Evolutionary conservation across 2,797 vertebrate genomes (phyloP).

Genomic region (Enteromius anoplus): DNA sequence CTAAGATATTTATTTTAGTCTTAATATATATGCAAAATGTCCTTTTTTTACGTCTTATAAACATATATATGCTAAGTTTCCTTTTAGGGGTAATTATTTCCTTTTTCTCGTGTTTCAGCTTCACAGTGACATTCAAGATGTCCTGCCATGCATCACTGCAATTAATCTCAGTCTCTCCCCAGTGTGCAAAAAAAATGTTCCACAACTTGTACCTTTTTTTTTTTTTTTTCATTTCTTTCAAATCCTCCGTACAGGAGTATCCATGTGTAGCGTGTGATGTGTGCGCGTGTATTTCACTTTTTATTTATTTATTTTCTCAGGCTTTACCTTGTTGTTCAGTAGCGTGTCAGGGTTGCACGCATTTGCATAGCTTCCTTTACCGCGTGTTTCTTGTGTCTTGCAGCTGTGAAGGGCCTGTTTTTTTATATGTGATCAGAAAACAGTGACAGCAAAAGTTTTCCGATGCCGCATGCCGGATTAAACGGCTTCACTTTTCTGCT

Average conservation of each 20-base stretch:
- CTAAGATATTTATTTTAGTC: not conserved
- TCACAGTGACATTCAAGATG: constrained; percentile 50
- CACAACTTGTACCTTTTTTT: constrained; percentile 57
- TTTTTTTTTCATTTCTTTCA: constrained; percentile 51
- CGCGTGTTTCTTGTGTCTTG: constrained; percentile 62
- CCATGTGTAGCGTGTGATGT: constrained; percentile 46
- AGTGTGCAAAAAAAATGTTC: constrained; percentile 35
- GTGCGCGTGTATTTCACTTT: constrained; percentile 49
- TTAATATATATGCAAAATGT: not conserved
- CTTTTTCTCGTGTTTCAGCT: constrained; percentile 27
- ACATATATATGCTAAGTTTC: constrained; percentile 59
- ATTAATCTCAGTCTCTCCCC: constrained; percentile 64
- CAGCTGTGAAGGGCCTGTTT: constrained; percentile 65
- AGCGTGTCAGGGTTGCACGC: constrained; percentile 53
- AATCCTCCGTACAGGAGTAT: constrained; percentile 58
- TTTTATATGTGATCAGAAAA: constrained; percentile 74
- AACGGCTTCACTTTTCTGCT: constrained; percentile 60
- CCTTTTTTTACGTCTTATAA: constrained; percentile 43
- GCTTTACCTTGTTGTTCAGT: constrained; percentile 54
- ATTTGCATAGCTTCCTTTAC: constrained; percentile 72
- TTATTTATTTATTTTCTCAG: constrained; percentile 46
- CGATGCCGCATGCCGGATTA: constrained; percentile 52
- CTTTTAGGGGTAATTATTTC: constrained; percentile 48
- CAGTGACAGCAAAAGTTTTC: constrained; percentile 75
- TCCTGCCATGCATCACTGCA: constrained; percentile 51